Base-by-base conservation (phyloP, 2,888 invertebrate species). In the Drosophila merina region DNA sequence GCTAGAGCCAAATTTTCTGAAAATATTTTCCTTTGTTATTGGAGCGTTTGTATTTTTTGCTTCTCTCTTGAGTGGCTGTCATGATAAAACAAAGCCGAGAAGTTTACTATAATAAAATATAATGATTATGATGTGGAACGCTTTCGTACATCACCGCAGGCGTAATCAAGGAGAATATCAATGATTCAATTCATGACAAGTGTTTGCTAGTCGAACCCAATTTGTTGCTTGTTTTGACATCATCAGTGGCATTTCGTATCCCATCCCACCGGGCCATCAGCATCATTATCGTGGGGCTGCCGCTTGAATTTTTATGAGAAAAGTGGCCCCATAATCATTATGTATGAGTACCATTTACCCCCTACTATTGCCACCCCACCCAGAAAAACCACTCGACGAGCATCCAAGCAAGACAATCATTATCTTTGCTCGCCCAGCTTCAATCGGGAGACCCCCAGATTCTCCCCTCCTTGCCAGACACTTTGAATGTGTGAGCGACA, bases 241-340 rank as follows among this genome's bases (percentile, higher is more conserved):
- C 81, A 77, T 63, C 81, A 74, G 76, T 58, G 57, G 51, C 38
- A 68, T 64, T 58, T 64, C 59, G 54, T 57, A 74, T 60, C 74
- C 58, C 68, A 69, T 69, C 31, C 63, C 26, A 38, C 14, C 38
- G 26, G 25, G 36, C 50, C 68, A 67, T 71, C 63, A 55, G 36
- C 45, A 50, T 71, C 58, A 66, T 74, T 59, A 63, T 71, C 55
- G 52, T 50, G 50, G 40, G 40, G 75, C 77, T 81, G 82, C 79
- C 47, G 78, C 82, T 70, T 75, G 84, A 82, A 82, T 84, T 82
- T 82, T 82, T 82, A 82, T 84, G 84, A 81, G 82, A 76, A 82
- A 82, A 82, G 84, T 84, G 75, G 76, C 72, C 72, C 71, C 84
- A 82, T 84, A 81, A 82, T 84, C 84, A 81, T 82, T 82, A 82